phyloP scores from a whole-genome alignment of 23 tunicate genomes.

The Oikopleura dioica region DNA sequence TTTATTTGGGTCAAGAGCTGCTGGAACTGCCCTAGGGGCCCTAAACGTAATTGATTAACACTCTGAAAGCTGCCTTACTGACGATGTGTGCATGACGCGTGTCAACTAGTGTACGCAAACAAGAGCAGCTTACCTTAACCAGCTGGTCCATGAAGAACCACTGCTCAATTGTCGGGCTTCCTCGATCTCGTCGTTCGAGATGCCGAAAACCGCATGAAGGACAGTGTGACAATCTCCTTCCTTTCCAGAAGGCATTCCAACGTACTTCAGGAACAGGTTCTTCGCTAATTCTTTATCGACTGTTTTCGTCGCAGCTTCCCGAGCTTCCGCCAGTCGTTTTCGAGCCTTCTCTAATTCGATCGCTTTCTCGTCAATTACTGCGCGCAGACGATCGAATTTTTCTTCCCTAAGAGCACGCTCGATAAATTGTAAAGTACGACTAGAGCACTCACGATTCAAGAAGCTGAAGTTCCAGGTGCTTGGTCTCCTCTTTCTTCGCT shows the following conservation, averaged over 20 bases:
- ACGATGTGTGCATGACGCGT: not conserved
- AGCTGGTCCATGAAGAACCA: not conserved
- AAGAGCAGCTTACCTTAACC: not conserved
- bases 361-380: slow-evolving; percentile 3
- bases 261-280: not conserved
- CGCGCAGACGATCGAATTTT: slow-evolving; percentile 1
- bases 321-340: not conserved
- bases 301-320: not conserved
- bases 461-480: not conserved
- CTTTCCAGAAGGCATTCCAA: not conserved
- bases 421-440: not conserved
- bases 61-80: not conserved
- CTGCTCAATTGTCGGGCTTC: not conserved
- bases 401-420: not conserved
- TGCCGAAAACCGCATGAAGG: not conserved
- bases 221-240: not conserved
- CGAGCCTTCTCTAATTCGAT: not conserved
- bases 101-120: not conserved
- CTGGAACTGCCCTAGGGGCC: not conserved
- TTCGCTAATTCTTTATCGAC: not conserved
- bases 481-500: not conserved
- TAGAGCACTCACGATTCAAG: not conserved
- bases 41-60: not conserved
- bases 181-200: not conserved
- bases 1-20: not conserved